phyloP scores from a whole-genome alignment of 2,113 vertebrate genomes.

The Antennarius striatus region DNA sequence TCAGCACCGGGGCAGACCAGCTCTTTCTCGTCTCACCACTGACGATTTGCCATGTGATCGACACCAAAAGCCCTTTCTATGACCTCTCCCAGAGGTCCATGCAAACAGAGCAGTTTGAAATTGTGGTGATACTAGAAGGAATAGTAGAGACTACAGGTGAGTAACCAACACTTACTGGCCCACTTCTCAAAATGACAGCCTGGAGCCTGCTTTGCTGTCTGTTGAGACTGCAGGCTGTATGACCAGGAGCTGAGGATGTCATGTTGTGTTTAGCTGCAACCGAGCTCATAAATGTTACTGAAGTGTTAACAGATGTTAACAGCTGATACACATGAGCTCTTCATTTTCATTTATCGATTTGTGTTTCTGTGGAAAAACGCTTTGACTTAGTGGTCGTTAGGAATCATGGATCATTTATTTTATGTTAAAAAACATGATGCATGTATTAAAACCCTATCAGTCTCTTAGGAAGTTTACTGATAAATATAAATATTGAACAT shows the following conservation, averaged over 20 bases:
- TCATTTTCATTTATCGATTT: slow-evolving; percentile 60
- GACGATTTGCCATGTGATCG: slow-evolving; percentile 99
- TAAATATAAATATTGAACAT: background rate
- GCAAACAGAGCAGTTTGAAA: slow-evolving; percentile 98
- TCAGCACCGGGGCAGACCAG: slow-evolving; percentile 98
- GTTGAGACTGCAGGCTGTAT: slow-evolving; percentile 21
- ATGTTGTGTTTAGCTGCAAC: slow-evolving; percentile 13
- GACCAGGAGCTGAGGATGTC: slow-evolving; percentile 4
- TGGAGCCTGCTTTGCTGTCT: slow-evolving; percentile 1
- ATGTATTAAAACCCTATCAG: slow-evolving; percentile 7
- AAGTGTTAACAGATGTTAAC: slow-evolving; percentile 33
- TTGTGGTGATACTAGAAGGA: slow-evolving; percentile 98
- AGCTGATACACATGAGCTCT: slow-evolving; percentile 46
- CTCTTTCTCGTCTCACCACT: slow-evolving; percentile 99
- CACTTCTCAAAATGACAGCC: background rate
- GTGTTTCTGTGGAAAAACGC: slow-evolving; percentile 34
- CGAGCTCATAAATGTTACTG: slow-evolving; percentile 12
- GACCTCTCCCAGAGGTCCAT: slow-evolving; percentile 97
- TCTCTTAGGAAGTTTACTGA: slow-evolving; percentile 15
- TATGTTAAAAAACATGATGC: background rate
- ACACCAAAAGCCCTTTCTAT: slow-evolving; percentile 98
- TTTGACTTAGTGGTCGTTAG: slow-evolving; percentile 15
- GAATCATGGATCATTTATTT: too few relatives aligned
- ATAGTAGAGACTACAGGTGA: slow-evolving; percentile 99
- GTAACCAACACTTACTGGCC: slow-evolving; percentile 52